Evolutionary conservation across 2,888 invertebrate species (phyloP).

Genomic region (Pelosia muscerda): DNA sequence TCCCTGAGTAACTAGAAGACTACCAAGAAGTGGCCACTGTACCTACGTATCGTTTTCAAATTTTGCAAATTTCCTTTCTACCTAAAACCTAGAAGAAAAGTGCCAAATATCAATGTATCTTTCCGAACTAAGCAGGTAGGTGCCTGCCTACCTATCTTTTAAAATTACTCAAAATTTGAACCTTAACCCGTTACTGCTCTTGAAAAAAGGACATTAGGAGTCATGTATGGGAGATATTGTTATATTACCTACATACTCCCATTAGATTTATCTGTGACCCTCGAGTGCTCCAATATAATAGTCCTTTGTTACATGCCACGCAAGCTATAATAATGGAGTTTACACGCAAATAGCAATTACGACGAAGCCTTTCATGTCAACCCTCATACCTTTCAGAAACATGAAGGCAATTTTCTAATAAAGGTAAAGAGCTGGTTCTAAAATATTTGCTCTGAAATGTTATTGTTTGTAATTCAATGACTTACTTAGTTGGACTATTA

Average conservation of each 20-base stretch:
- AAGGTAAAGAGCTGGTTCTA: constrained; percentile 58
- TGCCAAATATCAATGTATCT: no score
- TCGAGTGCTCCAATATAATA: constrained; percentile 53
- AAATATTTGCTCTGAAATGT: constrained; percentile 56
- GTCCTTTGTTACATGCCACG: constrained; percentile 59
- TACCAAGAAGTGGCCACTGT: no score
- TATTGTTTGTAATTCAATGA: constrained; percentile 30
- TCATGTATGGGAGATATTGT: constrained; percentile 34
- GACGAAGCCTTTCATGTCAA: constrained; percentile 67
- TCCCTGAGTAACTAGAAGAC: no score
- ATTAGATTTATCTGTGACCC: constrained; percentile 42
- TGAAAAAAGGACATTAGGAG: constrained; percentile 1
- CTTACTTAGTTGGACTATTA: background rate
- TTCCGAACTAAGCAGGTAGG: no score
- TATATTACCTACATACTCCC: constrained; percentile 43
- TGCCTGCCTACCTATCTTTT: no score
- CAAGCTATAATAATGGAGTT: constrained; percentile 66
- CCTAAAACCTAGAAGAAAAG: no score
- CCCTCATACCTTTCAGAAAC: constrained; percentile 64
- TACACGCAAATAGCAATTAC: constrained; percentile 72
- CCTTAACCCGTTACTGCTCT: no score
- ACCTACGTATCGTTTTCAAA: no score
- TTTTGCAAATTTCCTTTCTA: no score
- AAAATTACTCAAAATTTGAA: no score
- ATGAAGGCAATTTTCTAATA: constrained; percentile 69